Evolutionary conservation across 2,113 vertebrate species (phyloP), one percentile per base, ranked within the genome.

Genomic region (Callocephalon fimbriatum): DNA sequence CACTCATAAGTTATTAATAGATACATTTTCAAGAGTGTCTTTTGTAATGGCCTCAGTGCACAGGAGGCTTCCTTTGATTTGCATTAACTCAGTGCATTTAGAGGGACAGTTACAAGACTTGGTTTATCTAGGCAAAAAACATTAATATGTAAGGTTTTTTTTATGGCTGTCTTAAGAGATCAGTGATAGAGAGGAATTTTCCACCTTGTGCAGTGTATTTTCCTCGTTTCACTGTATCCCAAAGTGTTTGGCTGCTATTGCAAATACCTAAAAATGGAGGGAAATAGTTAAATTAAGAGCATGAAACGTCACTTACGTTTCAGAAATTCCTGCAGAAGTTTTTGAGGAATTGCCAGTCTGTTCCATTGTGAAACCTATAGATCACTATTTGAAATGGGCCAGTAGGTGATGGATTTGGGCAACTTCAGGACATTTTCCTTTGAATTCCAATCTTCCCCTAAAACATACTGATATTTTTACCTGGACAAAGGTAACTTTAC

Each of bases 1-100:
- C 54, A 32, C 67, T 90, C 53, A 4, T 21, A 32, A 80, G 40
- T 87, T 92, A 94, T 95, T 86, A 53, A 95, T 63, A 67, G 22
- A 35, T 63, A 19, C 4, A 67, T 87, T 67, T 67, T 91, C 22
- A 54, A 27, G 63, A 80, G 40, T 45, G 19, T 45, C 35, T 68
- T 77, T 79, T 25, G 5, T 86, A 79, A 54, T 70, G 80, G 59
- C 79, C 47, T 88, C 1, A 0, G 37, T 61, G 27, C 50, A 63
- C 47, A 77, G 51, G 48, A 48, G n/a, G 37, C 9, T 73, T 72
- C 37, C 27, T 35, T 84, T 77, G 51, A 23, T 78, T 88, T 73
- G 15, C 2, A 0, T 82, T 63, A 79, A 29, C 71, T 93, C 22
- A 7, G 29, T 75, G 58, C n/a, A 13, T 61, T 56, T 74, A 72